Base-by-base conservation (phyloP, 2,888 invertebrate genomes). In the Cloeon dipterum region DNA sequence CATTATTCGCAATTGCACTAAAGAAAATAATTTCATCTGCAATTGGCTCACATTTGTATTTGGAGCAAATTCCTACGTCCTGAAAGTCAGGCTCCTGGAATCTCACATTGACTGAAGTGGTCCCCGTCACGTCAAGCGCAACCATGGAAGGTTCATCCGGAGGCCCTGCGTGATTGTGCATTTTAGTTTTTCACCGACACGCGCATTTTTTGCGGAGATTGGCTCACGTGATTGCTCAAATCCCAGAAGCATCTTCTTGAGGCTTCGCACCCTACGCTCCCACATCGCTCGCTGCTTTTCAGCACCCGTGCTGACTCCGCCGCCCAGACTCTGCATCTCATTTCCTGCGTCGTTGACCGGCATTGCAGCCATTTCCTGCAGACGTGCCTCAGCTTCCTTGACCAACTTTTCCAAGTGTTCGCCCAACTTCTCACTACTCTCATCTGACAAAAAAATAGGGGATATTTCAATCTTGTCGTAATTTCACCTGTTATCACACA, bases 31-130 rank as follows among this genome's bases (percentile, higher is more conserved):
- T 57, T n/a, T n/a, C n/a, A n/a, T n/a, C n/a, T n/a, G n/a, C n/a
- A n/a, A n/a, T n/a, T n/a, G n/a, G n/a, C n/a, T n/a, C n/a, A 86
- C 85, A 77, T 74, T 76, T 86, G 56, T 81, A 91, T 60, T 88
- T 88, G 25, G 89, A 91, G 47, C 81, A 74, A 40, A 88, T 73
- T 11, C 81, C 71, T 14, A 77, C 74, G 49, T 82, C 83, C 43
- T 60, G 60, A 41, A 62, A 59, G 32, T 73, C 70, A 17, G 76
- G 75, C 49, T 76, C 73, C 40, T 73, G 66, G 48, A 78, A 70
- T 42, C 70, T 64, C 20, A 74, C 62, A 39, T 61, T 59, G 10
- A 85, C 70, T 0, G 74, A 67, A 41, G 71, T 71, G 42, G 62
- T 71, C 50, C 66, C 74, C 39, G 64, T 72, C 3, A 64, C 63